Conservation (phyloP, 2,113 vertebrate species). For the Fulica atra region DNA sequence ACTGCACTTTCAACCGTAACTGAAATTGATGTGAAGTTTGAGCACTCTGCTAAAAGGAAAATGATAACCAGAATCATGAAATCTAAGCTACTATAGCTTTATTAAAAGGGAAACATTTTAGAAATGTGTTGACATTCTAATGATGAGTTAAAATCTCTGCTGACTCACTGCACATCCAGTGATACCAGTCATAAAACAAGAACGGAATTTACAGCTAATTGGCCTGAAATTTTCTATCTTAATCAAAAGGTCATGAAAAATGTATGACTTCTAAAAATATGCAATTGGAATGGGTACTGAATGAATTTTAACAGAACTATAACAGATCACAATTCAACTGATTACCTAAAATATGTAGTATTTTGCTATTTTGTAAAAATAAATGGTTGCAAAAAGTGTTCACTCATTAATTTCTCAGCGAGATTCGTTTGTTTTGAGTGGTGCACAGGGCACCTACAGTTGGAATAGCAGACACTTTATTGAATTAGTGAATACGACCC, state of each 20-base stretch:
- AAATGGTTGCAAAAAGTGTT: background rate
- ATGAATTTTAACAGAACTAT: background rate
- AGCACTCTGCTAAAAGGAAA: background rate
- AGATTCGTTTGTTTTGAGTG: background rate
- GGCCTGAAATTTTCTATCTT: background rate
- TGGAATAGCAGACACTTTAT: background rate
- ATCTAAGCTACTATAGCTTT: background rate
- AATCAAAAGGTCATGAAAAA: conserved; percentile 31
- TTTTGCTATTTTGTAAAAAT: background rate
- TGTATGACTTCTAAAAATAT: background rate
- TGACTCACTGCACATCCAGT: background rate
- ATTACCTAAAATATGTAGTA: background rate
- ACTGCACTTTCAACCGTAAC: background rate
- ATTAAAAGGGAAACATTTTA: background rate
- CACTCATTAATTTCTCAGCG: background rate
- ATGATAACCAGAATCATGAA: background rate
- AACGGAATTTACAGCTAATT: background rate
- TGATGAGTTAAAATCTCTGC: background rate
- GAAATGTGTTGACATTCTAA: background rate
- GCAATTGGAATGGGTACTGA: background rate
- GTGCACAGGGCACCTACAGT: background rate
- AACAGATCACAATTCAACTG: background rate
- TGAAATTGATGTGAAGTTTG: conserved; percentile 3
- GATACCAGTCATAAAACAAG: background rate
- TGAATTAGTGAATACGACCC: background rate